Percentiles rank a stretch among this genome's conserved stretches.
These are phyloP conservation scores for Eutolmus rufibarbis DNA, from an alignment of 2,888 invertebrate genomes.

Conservation along the genomic window DNA sequence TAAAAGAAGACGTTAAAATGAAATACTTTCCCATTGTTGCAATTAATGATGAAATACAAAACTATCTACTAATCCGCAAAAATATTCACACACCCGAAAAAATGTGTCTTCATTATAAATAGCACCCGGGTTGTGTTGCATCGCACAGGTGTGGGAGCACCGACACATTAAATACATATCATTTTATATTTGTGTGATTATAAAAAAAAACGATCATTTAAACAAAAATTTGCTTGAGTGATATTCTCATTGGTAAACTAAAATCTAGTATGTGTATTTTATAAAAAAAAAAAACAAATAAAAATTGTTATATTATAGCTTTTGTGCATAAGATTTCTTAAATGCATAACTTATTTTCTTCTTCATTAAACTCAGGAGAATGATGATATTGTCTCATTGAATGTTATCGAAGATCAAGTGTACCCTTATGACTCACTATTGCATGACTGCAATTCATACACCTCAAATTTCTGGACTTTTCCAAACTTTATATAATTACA, in stretches of 20 bases:
- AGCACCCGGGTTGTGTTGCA: background rate
- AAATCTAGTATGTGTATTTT: no score
- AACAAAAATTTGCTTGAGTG: no score
- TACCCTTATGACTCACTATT: background rate
- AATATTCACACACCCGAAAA: background rate
- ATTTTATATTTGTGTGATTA: background rate
- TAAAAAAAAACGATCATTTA: background rate
- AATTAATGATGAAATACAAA: background rate
- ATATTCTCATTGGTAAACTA: no score
- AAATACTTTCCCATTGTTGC: background rate
- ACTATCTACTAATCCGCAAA: background rate
- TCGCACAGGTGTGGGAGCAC: background rate
- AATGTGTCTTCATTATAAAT: background rate
- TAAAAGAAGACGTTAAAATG: background rate
- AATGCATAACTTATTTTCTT: no score
- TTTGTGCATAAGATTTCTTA: no score
- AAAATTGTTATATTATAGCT: no score
- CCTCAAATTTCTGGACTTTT: background rate
- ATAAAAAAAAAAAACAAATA: no score
- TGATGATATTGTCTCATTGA: background rate
- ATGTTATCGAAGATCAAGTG: background rate
- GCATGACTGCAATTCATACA: background rate
- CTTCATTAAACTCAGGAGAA: no score
- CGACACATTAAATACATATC: background rate
- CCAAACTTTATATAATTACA: background rate